Evolutionary conservation across 2,797 vertebrate species (phyloP).

Genomic region (Valencia hispanica): DNA sequence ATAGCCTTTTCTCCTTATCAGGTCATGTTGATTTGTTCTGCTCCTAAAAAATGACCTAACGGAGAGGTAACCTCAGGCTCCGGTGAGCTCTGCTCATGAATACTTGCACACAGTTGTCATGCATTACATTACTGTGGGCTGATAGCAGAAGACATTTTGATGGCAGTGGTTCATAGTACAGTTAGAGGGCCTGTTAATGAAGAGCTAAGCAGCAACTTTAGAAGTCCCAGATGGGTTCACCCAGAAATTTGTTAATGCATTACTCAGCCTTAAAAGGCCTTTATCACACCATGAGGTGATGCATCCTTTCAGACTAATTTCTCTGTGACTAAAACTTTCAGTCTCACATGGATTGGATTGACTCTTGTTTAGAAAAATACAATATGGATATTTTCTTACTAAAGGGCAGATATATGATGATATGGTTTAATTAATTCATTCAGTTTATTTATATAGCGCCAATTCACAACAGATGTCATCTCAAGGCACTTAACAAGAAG

Average conservation of each 20-base stretch:
- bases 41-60: conserved; percentile 24
- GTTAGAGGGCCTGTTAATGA: not conserved
- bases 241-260: not conserved
- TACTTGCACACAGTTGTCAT: conserved; percentile 23
- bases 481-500: too few species aligned
- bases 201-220: conserved; percentile 11
- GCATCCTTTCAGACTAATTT: not conserved
- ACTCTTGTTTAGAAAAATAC: not conserved
- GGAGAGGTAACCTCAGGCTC: not conserved
- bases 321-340: not conserved
- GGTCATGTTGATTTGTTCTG: conserved; percentile 35
- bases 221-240: not conserved
- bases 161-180: conserved; percentile 21
- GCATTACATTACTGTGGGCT: conserved; percentile 2
- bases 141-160: conserved; percentile 3
- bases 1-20: conserved; percentile 20
- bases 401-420: not conserved
- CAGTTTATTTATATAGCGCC: too few species aligned
- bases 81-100: conserved; percentile 29
- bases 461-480: too few species aligned
- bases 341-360: not conserved
- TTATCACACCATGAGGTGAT: not conserved
- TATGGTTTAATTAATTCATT: too few species aligned
- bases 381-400: not conserved
- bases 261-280: not conserved